Base-by-base conservation (phyloP, 2,888 invertebrate genomes). In the Scaptomyza polygonia region DNA sequence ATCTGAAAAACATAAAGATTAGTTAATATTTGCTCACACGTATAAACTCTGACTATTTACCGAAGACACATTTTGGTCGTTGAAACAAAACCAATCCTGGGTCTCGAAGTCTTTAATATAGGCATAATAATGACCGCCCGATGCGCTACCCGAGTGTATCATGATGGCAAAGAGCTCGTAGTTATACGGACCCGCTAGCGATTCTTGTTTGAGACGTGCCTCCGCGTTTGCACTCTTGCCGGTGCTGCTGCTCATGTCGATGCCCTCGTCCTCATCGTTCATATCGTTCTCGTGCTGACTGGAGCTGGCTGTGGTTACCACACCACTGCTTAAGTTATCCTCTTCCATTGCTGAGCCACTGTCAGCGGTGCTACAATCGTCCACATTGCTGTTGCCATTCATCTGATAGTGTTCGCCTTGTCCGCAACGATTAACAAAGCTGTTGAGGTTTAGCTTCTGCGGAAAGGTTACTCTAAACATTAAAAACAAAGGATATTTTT, bases 131-230 rank as follows among this genome's bases (percentile, higher is more conserved):
- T 97, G 97, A 1, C 97, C 97, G 25, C 97, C 97, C 16, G 95
- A 95, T 0, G 97, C 97, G 91, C 96, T 97, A 11, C 97, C 97
- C 25, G 96, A 96, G 92, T 97, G 97, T 61, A 97, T 96, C 96
- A 97, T 97, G 73, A 97, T 96, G 16, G 97, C 96, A 91, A 97
- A 97, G 34, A 98, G 92, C 90, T 98, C 97, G 90, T 97, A 97
- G 45, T 94, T 92, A 90, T 95, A 96, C 0, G 96, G 96, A 2
- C 96, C 96, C 56, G 92, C 36, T 8, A 58, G 14, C 6, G 51
- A 90, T 57, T 92, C 91, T 44, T 87, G 86, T 39, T 90, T 90
- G 1, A 77, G 48, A 5, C 80, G 68, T 30, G 77, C 73, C 40
- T 89, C 87, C 16, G 82, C 78, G 4, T 77, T 71, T 0, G 74